Evolutionary conservation across 2,113 vertebrate genomes (phyloP), one percentile per base, ranked within the genome.

Genomic region (Oplegnathus fasciatus): DNA sequence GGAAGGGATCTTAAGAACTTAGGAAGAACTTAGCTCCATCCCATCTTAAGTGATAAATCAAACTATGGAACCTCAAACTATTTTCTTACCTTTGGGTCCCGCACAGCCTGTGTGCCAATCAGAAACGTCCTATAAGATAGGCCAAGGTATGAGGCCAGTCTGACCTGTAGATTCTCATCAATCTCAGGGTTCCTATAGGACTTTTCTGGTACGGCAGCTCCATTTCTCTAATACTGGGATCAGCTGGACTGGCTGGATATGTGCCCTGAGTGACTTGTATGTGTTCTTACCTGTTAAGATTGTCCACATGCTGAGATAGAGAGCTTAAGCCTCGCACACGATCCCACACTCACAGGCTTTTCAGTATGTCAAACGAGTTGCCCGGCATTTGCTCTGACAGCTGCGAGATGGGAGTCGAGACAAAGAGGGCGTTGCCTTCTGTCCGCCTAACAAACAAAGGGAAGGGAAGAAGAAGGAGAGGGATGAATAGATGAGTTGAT

Each of bases 71-170:
- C 28, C 22, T 71, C 37, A 48, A 64, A 70, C 2, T 26, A 22
- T 80, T 81, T 42, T 50, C 28, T 55, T 6, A 65, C 34, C 68
- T 76, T 69, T 70, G 55, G 77, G 70, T 86, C 82, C 86, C 78
- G 78, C 68, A n/a, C 83, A 81, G 75, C 86, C 70, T 72, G 84
- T 83, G 84, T 84, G 75, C 87, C 82, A 75, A 86, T 88, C 90
- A 90, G 90, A 92, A 92, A 92, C 68, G 54, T 92, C 89, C 91
- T 93, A 87, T 92, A 93, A 88, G 91, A 93, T 80, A 34, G 84
- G 85, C 85, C 82, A 2, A 30, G 73, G 76, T 75, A 67, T 72
- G 57, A 82, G 86, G 78, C 87, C 85, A 80, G 62, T 64, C 80
- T 55, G 40, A 91, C 90, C 92, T 92, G 90, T 22, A 91, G 84